phyloP scores from a whole-genome alignment of 2,888 invertebrate species.

The Cantharis rufa region DNA sequence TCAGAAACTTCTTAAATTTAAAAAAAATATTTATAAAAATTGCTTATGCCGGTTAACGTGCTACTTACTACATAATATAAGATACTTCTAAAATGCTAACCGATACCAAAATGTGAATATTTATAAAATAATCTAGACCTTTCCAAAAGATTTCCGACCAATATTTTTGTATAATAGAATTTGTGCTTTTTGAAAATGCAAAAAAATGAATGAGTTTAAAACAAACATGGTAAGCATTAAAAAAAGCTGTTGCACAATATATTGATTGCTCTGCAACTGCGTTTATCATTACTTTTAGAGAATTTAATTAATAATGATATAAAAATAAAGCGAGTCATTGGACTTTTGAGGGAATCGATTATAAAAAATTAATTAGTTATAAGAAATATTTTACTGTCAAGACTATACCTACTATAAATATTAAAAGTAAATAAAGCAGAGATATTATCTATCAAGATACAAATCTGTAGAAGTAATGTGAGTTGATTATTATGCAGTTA shows the following conservation, averaged over 20 bases:
- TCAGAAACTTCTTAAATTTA: too few species aligned
- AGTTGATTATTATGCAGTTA: slow-evolving; percentile 5
- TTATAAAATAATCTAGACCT: too few species aligned
- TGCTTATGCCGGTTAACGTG: too few species aligned
- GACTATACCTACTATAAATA: not conserved
- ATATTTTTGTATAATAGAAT: too few species aligned
- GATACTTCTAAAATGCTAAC: too few species aligned
- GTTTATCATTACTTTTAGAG: not conserved
- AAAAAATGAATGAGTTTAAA: not conserved
- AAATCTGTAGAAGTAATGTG: slow-evolving; percentile 2
- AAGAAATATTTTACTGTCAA: not conserved
- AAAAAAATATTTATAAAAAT: too few species aligned
- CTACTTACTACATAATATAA: too few species aligned
- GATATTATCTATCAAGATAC: not conserved
- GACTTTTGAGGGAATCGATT: not conserved
- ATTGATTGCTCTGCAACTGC: not conserved
- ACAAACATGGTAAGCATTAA: not conserved
- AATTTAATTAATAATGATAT: not conserved
- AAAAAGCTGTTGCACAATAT: not conserved
- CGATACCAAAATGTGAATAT: too few species aligned
- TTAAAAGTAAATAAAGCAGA: not conserved
- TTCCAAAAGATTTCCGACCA: too few species aligned
- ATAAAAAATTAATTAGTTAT: not conserved
- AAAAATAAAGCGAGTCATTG: not conserved
- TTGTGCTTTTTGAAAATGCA: not conserved